Base-by-base conservation (phyloP, 2,113 vertebrate genomes). In the Porphyrio hochstetteri region DNA sequence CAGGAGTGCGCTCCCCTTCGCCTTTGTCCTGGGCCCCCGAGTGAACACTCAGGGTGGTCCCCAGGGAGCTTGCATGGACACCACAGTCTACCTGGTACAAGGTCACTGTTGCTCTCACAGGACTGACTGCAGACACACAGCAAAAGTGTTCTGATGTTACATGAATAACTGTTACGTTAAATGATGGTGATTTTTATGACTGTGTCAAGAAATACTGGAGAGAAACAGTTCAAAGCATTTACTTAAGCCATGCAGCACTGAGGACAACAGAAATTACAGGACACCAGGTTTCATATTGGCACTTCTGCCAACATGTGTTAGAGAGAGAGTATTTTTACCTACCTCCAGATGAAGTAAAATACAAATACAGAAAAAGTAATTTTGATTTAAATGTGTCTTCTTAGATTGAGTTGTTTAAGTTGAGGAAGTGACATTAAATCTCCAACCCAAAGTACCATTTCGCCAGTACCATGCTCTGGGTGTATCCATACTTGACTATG, bases 71-170 rank as follows among this genome's bases (percentile, higher is more conserved):
- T 31, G 4, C 24, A 11, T 4, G 28, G 90, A 61, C 80, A 61
- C 56, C 57, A 50, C 4, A 12, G 60, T 76, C 52, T 64, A 17
- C 33, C 27, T 3, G 0, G 3, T 28, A 21, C 2, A 4, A 60
- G 50, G 12, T 87, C 10, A 0, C 44, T 60, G 44, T 16, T 0
- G 0, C 28, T 64, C 23, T 59, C 76, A 8, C 27, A 40, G 79
- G 21, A 33, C 36, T 56, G 57, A 19, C 56, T 83, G 52, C 59
- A 63, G 52, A 27, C 2, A 2, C 70, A 53, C 40, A 85, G 67
- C 63, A 70, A 50, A 0, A 0, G 13, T 1, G 0, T 14, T 21
- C 35, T 9, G 74, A 60, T 19, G 24, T 28, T 71, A 19, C 0
- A 0, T 31, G 48, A 48, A 60, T 35, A 75, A 48, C 31, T 64